phyloP scores from a whole-genome alignment of 2,888 invertebrate genomes.

The Drosophila glabriapex region DNA sequence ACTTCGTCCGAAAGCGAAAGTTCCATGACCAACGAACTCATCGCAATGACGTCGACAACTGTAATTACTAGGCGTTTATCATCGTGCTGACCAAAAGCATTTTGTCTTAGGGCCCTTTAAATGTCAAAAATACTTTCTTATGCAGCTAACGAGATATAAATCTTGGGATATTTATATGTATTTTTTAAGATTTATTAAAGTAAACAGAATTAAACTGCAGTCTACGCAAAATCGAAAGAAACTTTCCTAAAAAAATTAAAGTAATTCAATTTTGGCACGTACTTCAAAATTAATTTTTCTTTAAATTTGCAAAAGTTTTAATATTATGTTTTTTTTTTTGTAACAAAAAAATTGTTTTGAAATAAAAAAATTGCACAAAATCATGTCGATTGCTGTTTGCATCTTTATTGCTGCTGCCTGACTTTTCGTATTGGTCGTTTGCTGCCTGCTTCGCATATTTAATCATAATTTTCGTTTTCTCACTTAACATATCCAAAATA shows the following conservation, averaged over 20 bases:
- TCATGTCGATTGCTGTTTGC: constrained; percentile 10
- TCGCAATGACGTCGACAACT: constrained; percentile 55
- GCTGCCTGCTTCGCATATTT: constrained; percentile 62
- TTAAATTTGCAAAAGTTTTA: background rate
- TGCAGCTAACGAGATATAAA: background rate
- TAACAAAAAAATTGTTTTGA: background rate
- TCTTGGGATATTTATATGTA: constrained; percentile 2
- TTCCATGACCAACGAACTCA: constrained; percentile 59
- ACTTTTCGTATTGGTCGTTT: constrained; percentile 24
- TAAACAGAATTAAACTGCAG: background rate
- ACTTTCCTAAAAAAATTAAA: background rate
- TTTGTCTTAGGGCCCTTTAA: constrained; percentile 27
- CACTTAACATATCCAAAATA: constrained; percentile 49
- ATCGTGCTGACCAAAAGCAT: constrained; percentile 33
- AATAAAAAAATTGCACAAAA: background rate
- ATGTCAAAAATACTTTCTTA: constrained; percentile 40
- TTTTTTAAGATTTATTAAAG: background rate
- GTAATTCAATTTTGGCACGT: background rate
- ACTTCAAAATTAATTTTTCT: background rate
- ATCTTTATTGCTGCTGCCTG: constrained; percentile 14
- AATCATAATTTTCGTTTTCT: constrained; percentile 56
- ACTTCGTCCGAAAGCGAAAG: constrained; percentile 71
- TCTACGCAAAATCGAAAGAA: background rate
- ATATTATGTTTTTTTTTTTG: background rate
- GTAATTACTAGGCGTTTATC: constrained; percentile 53